Evolutionary conservation across 2,888 invertebrate species (phyloP).

Genomic region (Bugulina stolonifera): DNA sequence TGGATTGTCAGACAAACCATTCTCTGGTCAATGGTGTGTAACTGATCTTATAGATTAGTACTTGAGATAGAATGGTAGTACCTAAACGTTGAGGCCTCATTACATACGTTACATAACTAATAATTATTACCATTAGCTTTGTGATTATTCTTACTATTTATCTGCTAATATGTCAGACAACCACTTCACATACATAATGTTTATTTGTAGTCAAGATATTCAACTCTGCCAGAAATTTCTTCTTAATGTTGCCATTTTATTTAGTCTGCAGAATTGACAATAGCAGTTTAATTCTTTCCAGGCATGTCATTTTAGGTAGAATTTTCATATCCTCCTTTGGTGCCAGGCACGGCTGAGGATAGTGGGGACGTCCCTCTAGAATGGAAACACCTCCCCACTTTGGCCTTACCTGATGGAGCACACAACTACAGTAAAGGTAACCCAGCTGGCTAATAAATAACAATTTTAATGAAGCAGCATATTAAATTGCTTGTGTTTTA

Average conservation of each 20-base stretch:
- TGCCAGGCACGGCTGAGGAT: conserved; percentile 60
- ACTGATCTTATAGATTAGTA: not conserved
- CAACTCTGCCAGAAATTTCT: too few species aligned
- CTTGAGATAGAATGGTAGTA: not conserved
- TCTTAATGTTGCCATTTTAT: not conserved
- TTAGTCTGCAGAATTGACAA: not conserved
- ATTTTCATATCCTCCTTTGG: conserved; percentile 84
- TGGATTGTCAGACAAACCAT: too few species aligned
- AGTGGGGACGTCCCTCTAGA: conserved; percentile 75
- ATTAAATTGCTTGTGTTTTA: too few species aligned
- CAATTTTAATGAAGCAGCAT: too few species aligned
- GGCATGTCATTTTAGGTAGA: conserved; percentile 54
- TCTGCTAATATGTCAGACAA: not conserved
- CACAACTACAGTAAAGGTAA: conserved; percentile 79
- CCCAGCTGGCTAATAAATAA: not conserved
- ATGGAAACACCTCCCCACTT: conserved; percentile 92
- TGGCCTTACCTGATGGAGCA: conserved; percentile 94
- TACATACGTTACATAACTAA: not conserved
- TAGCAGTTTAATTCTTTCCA: not conserved
- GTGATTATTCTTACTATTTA: not conserved
- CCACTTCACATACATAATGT: not conserved
- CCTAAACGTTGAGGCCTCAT: not conserved
- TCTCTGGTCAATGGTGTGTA: not conserved
- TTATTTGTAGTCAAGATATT: not conserved
- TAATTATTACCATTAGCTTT: not conserved